A percentile compares a stretch with the other conserved stretches of the same genome.
Conservation (phyloP, 2,888 invertebrate species). For the Antitype chi region DNA sequence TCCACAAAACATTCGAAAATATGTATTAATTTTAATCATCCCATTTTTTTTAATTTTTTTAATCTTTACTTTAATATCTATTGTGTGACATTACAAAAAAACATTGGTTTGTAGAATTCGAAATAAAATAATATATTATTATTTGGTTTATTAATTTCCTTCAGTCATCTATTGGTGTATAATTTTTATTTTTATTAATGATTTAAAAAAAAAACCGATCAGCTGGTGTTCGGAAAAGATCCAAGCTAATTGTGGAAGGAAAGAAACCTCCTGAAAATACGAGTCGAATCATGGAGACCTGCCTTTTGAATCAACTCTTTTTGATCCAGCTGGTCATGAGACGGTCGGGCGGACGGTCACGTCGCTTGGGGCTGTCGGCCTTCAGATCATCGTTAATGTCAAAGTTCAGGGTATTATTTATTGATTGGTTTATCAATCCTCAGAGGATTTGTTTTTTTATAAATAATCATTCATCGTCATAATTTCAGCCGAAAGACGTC, state of each 20-base stretch:
- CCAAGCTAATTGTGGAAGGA: background rate
- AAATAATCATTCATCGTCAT: too few relatives aligned
- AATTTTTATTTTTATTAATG: background rate
- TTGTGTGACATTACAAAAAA: background rate
- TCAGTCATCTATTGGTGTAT: background rate
- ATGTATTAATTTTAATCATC: too few relatives aligned
- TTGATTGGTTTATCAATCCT: background rate
- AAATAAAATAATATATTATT: background rate
- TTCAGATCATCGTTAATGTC: background rate
- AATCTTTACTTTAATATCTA: too few relatives aligned
- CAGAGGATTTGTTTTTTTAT: background rate
- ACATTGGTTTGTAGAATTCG: background rate
- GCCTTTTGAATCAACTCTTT: too few relatives aligned
- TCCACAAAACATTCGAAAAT: too few relatives aligned
- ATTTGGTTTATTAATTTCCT: background rate
- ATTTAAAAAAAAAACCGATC: too few relatives aligned
- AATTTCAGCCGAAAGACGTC: too few relatives aligned
- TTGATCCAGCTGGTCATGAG: background rate
- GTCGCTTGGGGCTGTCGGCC: background rate
- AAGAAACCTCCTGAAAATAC: background rate
- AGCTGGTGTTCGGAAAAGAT: background rate
- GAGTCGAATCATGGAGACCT: background rate
- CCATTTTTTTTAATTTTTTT: too few relatives aligned
- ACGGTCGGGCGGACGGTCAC: too few relatives aligned
- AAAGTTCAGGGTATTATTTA: background rate